Percentiles rank a stretch among this genome's conserved stretches.
phyloP scores from a whole-genome alignment of 2,797 vertebrate genomes.

The Huso huso region DNA sequence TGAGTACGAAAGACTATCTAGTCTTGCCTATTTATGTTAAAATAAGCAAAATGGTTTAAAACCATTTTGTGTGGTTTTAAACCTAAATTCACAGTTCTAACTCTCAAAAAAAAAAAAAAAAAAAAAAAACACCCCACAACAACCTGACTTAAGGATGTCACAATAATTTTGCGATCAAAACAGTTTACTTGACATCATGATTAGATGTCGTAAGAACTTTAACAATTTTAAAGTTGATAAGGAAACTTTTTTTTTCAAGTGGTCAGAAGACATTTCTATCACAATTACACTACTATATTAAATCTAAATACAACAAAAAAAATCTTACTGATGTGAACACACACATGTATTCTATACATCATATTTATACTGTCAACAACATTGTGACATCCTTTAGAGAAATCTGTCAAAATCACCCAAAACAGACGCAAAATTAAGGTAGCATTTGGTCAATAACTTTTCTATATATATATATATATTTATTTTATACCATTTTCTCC shows the following conservation, averaged over 20 bases:
- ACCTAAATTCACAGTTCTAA: conserved; percentile 95
- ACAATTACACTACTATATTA: conserved; percentile 69
- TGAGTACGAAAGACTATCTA: conserved; percentile 59
- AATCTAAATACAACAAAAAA: conserved; percentile 66
- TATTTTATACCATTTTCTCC: conserved; percentile 60
- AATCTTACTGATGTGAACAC: conserved; percentile 69
- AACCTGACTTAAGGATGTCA: conserved; percentile 92
- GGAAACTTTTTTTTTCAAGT: conserved; percentile 64
- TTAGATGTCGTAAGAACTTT: no score
- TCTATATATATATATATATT: conserved; percentile 65
- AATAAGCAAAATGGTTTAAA: no score
- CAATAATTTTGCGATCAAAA: conserved; percentile 52
- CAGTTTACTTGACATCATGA: no score
- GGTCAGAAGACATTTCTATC: conserved; percentile 65
- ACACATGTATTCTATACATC: conserved; percentile 71
- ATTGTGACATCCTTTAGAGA: conserved; percentile 80
- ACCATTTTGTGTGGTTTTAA: conserved; percentile 81
- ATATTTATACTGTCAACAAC: conserved; percentile 73
- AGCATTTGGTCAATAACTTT: conserved; percentile 99
- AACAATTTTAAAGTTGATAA: conserved; percentile 38
- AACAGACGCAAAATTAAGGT: conserved; percentile 90
- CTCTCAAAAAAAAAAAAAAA: conserved; percentile 31
- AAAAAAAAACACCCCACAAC: no score
- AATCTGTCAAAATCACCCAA: conserved; percentile 74
- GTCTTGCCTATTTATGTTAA: conserved; percentile 59